phyloP scores from a whole-genome alignment of 2,113 vertebrate species.

The Mormyrus iriodes region DNA sequence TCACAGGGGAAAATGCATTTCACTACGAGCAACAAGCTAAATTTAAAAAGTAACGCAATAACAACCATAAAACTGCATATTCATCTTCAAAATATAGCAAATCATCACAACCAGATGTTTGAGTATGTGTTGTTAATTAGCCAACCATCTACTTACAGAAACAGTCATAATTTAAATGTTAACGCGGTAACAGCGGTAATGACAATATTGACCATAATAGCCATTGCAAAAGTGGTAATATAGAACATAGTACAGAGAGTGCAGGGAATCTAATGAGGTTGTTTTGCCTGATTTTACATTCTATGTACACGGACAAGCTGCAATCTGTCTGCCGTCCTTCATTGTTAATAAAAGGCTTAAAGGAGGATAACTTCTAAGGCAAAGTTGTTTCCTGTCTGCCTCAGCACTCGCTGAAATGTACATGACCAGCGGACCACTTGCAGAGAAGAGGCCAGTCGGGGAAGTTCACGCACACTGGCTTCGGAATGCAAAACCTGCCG shows the following conservation, averaged over 20 bases:
- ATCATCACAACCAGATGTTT: not conserved
- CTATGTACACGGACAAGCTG: not conserved
- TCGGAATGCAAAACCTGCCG: not conserved
- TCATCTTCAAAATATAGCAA: constrained; percentile 9
- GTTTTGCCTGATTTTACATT: not conserved
- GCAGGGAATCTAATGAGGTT: not conserved
- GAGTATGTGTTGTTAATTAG: not conserved
- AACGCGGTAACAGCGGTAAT: not conserved
- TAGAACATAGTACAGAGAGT: not conserved
- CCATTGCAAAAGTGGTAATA: not conserved
- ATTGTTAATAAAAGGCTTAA: not conserved
- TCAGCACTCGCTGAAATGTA: not conserved
- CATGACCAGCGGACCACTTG: not conserved
- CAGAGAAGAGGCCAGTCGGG: not conserved
- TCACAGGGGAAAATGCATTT: not conserved
- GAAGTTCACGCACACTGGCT: not conserved
- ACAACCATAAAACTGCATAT: not conserved
- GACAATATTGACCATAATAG: not conserved
- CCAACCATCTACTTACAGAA: not conserved
- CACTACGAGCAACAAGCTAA: not conserved
- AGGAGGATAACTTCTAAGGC: not conserved
- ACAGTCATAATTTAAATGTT: not conserved
- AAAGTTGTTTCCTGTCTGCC: not conserved
- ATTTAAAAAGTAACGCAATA: not conserved
- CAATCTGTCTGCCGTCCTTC: not conserved